Evolutionary conservation across 2,113 vertebrate genomes (phyloP).

Genomic region (Fulmarus glacialis): DNA sequence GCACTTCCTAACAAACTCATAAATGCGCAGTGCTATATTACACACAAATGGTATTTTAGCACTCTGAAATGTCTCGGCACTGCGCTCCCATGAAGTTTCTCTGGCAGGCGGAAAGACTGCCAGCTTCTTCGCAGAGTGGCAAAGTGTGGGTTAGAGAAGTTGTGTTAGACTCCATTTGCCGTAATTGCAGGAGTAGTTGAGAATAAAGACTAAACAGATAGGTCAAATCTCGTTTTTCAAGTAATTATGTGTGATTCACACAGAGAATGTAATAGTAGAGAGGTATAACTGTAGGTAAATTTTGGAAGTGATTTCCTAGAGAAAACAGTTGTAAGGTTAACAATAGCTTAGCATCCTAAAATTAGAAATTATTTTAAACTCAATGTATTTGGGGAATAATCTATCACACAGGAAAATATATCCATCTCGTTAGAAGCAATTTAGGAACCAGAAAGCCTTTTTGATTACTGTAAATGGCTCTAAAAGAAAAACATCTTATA

Average conservation of each 20-base stretch:
- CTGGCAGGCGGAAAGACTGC: not conserved
- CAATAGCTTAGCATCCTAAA: not conserved
- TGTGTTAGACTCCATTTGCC: not conserved
- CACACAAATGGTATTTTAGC: fast-evolving
- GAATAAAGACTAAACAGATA: not conserved
- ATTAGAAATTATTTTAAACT: constrained; percentile 6
- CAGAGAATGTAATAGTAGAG: not conserved
- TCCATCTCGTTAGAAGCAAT: not conserved
- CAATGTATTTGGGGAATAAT: not conserved
- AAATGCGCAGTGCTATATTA: fast-evolving
- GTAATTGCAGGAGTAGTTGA: not conserved
- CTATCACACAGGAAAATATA: not conserved
- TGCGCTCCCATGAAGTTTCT: not conserved
- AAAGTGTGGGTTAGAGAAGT: not conserved
- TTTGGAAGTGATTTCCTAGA: not conserved
- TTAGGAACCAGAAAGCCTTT: not conserved
- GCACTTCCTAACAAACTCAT: not conserved
- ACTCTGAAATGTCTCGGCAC: not conserved
- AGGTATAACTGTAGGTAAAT: not conserved
- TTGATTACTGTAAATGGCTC: not conserved
- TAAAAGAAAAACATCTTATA: not conserved
- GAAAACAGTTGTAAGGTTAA: not conserved
- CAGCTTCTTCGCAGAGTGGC: not conserved
- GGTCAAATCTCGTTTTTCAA: not conserved
- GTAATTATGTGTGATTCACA: not conserved